phyloP scores from a whole-genome alignment of 2,888 invertebrate species.

The Lasioglossum calceatum region DNA sequence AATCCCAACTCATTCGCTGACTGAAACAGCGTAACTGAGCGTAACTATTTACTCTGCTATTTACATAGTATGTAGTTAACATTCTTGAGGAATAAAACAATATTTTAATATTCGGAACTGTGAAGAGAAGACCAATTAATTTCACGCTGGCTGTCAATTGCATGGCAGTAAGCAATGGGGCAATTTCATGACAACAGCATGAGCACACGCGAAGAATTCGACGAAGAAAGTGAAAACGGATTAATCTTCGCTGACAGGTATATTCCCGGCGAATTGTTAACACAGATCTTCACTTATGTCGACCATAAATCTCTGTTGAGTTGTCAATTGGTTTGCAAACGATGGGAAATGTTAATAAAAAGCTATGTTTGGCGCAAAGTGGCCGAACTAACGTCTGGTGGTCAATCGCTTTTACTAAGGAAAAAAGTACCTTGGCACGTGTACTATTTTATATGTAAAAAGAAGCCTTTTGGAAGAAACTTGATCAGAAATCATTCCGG shows the following conservation, averaged over 20 bases:
- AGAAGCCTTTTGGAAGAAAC: constrained; percentile 84
- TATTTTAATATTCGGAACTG: background rate
- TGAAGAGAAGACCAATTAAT: background rate
- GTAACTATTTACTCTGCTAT: no score
- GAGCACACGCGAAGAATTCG: constrained; percentile 52
- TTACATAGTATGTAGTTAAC: background rate
- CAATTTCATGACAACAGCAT: constrained; percentile 45
- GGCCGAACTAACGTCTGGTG: constrained; percentile 73
- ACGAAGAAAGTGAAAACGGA: constrained; percentile 80
- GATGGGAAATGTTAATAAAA: constrained; percentile 85
- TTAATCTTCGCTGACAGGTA: constrained; percentile 79
- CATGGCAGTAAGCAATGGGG: constrained; percentile 50
- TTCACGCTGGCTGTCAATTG: background rate
- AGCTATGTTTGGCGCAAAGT: constrained; percentile 84
- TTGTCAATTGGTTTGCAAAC: constrained; percentile 85
- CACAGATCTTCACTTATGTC: constrained; percentile 82
- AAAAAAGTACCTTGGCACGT: constrained; percentile 82
- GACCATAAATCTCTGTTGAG: constrained; percentile 82
- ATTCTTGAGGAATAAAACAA: background rate
- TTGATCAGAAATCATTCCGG: constrained; percentile 86
- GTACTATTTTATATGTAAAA: constrained; percentile 83
- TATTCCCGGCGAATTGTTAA: constrained; percentile 85
- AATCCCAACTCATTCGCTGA: background rate
- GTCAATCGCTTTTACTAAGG: constrained; percentile 73
- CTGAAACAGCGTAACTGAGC: background rate